Base-by-base conservation (phyloP, 2,113 vertebrate genomes). In the Entosphenus tridentatus region DNA sequence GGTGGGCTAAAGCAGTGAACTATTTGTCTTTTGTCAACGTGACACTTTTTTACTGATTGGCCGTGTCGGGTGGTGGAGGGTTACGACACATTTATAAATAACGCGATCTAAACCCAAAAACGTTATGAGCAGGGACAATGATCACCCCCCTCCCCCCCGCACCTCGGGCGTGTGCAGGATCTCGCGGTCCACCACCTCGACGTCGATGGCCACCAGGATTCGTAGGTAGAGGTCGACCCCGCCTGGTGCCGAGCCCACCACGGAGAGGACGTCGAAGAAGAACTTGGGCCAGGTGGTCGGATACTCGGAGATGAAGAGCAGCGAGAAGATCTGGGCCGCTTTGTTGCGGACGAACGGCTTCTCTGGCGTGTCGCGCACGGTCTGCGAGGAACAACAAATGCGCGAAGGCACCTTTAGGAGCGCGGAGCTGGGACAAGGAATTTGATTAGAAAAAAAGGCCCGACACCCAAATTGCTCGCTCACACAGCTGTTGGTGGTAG, bases 331-430 rank as follows among this genome's bases (percentile, higher is more conserved):
- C 76, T 98, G 93, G 2, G 93, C 91, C 1, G 88, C 93, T 80
- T 96, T 98, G 80, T 98, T 98, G 76, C 88, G 84, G 79, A 96
- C 91, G 77, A 98, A 98, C 2, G 87, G 83, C 82, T 96, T 96
- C 81, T 98, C 93, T 0, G 86, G 81, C 8, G 88, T 86, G 12
- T 80, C 69, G 73, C 77, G 87, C 81, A 91, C 80, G 81, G 96
- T 82, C 93, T 98, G 77, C 10, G 14, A 10, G 56, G 56, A 57
- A 21, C 21, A 69, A 56, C 55, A 39, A 17, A 55, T 11, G 16
- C 11, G 16, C 17, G 2, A 10, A 10, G 56, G 11, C 11, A 57
- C 11, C n/a, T 7, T 17, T 55, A 17, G 65, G 67, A 69, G 39
- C 8, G 39, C 18, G 9, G 18, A 8, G 16, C 17, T 10, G 12